Evolutionary conservation across 2,888 invertebrate species (phyloP).

Genomic region (Hirtodrosophila alboralis): DNA sequence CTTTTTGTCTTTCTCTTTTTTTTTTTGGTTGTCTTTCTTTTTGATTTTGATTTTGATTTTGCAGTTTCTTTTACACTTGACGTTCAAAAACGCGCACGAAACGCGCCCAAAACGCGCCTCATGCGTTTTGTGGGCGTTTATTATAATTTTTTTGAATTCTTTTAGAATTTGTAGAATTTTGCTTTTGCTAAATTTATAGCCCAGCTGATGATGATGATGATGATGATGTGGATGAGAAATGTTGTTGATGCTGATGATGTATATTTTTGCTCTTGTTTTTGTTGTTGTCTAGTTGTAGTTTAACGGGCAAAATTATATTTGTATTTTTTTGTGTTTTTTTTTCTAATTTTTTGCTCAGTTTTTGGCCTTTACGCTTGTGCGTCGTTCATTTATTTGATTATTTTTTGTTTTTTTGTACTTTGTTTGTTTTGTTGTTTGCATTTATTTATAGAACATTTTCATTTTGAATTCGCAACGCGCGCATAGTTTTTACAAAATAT

Average conservation of each 20-base stretch:
- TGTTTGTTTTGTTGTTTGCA: constrained; percentile 66
- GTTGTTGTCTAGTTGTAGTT: too few relatives aligned
- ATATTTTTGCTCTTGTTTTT: too few relatives aligned
- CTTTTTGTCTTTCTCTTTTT: constrained; percentile 7
- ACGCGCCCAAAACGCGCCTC: constrained; percentile 32
- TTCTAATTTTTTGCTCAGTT: constrained; percentile 22
- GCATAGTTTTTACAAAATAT: constrained; percentile 66
- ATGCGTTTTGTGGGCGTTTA: constrained; percentile 39
- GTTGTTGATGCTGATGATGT: too few relatives aligned
- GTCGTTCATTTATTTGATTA: constrained; percentile 37
- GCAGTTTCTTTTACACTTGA: constrained; percentile 25
- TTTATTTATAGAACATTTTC: constrained; percentile 70
- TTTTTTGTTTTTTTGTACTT: constrained; percentile 32
- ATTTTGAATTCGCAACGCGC: constrained; percentile 73
- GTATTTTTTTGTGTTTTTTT: constrained; percentile 5
- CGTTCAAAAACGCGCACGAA: constrained; percentile 27
- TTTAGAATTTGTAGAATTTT: constrained; percentile 15
- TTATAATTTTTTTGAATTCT: constrained; percentile 4
- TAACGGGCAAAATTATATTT: too few relatives aligned
- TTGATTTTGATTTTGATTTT: constrained; percentile 6
- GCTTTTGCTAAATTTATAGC: constrained; percentile 67
- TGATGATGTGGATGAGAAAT: constrained; percentile 31
- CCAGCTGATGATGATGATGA: constrained; percentile 36
- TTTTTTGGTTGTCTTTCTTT: constrained; percentile 10
- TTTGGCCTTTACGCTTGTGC: constrained; percentile 27